Conservation (phyloP, 2,113 vertebrate species). For the Daboia siamensis region DNA sequence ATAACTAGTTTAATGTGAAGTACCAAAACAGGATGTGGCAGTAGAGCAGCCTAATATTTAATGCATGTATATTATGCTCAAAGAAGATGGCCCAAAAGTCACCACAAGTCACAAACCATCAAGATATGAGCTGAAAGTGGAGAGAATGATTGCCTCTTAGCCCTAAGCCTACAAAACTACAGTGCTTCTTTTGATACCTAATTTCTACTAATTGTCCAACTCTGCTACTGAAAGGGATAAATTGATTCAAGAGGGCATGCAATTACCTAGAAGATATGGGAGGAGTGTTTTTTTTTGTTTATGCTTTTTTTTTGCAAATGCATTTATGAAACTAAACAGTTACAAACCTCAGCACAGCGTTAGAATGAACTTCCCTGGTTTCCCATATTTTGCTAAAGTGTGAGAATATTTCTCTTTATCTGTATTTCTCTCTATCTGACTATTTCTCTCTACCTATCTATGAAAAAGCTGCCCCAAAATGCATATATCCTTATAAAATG, state of each 20-base stretch:
- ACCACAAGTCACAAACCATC: neutral
- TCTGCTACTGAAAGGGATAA: neutral
- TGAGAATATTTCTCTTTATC: neutral
- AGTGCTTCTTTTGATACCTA: neutral
- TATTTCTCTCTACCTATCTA: neutral
- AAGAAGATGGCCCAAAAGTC: neutral
- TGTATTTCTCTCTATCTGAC: neutral
- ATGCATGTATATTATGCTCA: neutral
- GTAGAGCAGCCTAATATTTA: neutral
- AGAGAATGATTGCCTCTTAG: neutral
- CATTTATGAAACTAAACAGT: neutral
- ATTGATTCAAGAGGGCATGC: neutral
- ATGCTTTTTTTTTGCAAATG: slow-evolving; percentile 10
- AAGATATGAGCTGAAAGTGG: neutral
- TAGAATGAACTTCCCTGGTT: neutral
- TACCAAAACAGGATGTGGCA: neutral
- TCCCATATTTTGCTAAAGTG: neutral
- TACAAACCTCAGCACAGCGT: slow-evolving; percentile 9
- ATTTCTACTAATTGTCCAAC: neutral
- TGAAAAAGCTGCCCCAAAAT: neutral
- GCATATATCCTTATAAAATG: neutral
- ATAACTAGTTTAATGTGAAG: neutral
- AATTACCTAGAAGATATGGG: neutral
- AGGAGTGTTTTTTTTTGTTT: neutral
- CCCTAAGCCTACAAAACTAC: neutral